Base-by-base conservation (phyloP, 2,113 vertebrate species). In the Oreochromis aureus region DNA sequence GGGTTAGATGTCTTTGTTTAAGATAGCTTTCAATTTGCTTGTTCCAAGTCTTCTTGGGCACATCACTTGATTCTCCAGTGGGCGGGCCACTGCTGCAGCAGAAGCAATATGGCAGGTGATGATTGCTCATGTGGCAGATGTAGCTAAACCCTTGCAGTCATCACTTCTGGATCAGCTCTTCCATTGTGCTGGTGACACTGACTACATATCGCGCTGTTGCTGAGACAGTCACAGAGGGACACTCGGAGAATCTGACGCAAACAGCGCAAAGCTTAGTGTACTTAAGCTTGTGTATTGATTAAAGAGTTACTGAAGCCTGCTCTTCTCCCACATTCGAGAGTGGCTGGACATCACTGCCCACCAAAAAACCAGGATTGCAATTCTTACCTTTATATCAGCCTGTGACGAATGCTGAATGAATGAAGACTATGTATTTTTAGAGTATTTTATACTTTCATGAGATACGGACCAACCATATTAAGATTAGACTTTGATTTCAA, bases 291-390 rank as follows among this genome's bases (percentile, higher is more conserved):
- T 39, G 32, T 5, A 66, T 13, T 39, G 19, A 39, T 66, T 39
- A 66, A 8, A 66, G 0, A 39, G 61, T 66, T 8, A 66, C 19
- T 7, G 6, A 39, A 24, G 12, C 36, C 34, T 71, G 63, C 36
- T 44, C 11, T 22, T 71, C 36, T 44, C 12, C 66, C 12, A 71
- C 3, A 4, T 15, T 41, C 22, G 36, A 41, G 36, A 71, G 36
- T 44, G 63, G 15, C 36, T 71, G n/a, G 66, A 6, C 36, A 44
- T 24, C 1, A 24, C 36, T 6, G 36, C 19, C 1, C 66, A 44
- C 66, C 10, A 16, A 0, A 22, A 24, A 71, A 63, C 0, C 66
- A 71, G n/a, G 19, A 41, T 44, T 71, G 11, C 0, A 1, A 41
- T 44, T 71, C 19, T 71, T 41, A 44, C 11, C 34, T 69, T 39